Percentiles rank a stretch among this genome's conserved stretches.
Conservation (phyloP, 2,797 vertebrate species). For the Buceros bicornis region DNA sequence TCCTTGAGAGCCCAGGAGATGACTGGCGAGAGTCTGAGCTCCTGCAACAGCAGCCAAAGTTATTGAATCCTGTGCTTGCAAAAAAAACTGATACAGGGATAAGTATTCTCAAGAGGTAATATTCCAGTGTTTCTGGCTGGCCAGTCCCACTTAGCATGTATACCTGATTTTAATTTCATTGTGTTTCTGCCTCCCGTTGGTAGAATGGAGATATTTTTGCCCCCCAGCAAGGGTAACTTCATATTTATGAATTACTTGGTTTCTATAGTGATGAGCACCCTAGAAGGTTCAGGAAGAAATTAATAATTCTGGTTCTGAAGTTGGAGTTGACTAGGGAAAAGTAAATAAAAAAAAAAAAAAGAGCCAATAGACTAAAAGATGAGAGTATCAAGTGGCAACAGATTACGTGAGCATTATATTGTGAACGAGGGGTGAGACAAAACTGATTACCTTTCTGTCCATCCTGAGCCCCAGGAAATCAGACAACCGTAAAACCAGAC, state of each 20-base stretch:
- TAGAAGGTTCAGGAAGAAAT: neutral
- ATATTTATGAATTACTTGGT: neutral
- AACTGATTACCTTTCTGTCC: neutral
- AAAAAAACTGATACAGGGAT: neutral
- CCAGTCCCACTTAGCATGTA: rapidly evolving
- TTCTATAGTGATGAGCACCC: neutral
- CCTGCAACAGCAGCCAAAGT: neutral
- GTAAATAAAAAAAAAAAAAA: neutral
- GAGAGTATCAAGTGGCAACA: neutral
- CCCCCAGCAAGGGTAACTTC: neutral
- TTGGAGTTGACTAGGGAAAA: neutral
- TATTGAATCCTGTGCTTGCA: neutral
- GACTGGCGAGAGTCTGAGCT: neutral
- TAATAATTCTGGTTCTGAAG: neutral
- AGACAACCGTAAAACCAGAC: neutral
- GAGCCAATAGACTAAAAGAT: neutral
- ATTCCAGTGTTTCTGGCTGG: neutral
- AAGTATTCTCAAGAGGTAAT: neutral
- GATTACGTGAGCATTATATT: neutral
- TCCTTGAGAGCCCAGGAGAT: neutral
- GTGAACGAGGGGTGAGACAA: neutral
- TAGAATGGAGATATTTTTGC: neutral
- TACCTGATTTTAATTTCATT: neutral
- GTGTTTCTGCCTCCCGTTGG: neutral
- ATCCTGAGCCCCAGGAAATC: neutral